phyloP scores from a whole-genome alignment of 1,140 invertebrate species.

The Stegodyphus dumicola region DNA sequence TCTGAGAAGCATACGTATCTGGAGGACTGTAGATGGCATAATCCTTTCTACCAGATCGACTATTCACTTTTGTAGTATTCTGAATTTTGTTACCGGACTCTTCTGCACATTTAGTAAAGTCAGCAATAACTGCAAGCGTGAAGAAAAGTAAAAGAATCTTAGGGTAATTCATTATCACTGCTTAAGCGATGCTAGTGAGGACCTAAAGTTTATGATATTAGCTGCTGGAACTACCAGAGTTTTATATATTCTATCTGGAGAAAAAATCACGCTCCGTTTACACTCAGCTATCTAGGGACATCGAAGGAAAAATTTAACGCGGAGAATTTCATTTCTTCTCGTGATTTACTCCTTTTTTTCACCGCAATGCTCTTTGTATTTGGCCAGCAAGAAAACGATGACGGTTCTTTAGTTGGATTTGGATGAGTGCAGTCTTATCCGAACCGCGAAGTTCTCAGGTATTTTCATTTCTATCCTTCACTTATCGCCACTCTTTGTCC shows the following conservation, averaged over 20 bases:
- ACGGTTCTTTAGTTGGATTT: conserved; percentile 18
- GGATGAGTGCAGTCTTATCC: background rate
- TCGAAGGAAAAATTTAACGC: background rate
- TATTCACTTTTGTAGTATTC: conserved; percentile 1
- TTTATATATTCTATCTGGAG: background rate
- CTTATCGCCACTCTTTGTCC: conserved; percentile 4
- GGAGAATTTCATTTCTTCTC: conserved; percentile 15
- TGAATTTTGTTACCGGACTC: background rate
- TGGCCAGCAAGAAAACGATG: conserved; percentile 18
- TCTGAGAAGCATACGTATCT: conserved; percentile 19
- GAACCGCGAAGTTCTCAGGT: conserved; percentile 5
- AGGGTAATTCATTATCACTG: background rate
- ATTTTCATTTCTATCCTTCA: background rate
- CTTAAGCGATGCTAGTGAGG: background rate
- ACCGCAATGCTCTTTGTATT: conserved; percentile 32
- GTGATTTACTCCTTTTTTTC: conserved; percentile 40
- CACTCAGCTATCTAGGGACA: conserved; percentile 17
- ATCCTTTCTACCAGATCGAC: conserved; percentile 6
- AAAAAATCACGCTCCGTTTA: conserved; percentile 46
- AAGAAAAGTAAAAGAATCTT: background rate
- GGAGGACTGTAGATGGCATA: conserved; percentile 31
- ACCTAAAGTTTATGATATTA: background rate
- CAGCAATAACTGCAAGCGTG: background rate
- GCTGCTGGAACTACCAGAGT: background rate
- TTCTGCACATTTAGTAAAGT: background rate